Conservation (phyloP, 2,113 vertebrate species). For the Dasypus novemcinctus region DNA sequence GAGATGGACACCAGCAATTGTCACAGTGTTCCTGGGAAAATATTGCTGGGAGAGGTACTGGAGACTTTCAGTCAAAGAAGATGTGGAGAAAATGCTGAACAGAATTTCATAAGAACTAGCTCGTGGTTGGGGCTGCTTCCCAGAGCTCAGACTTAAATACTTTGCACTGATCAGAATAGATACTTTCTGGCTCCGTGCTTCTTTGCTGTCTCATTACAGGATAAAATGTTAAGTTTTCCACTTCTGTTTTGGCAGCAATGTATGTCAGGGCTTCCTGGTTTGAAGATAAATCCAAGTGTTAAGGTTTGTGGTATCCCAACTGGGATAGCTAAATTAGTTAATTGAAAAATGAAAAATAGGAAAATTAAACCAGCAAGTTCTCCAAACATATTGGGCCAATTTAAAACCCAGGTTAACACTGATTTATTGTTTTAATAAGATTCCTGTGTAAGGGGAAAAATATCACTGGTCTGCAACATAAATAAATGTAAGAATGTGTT, state of each 20-base stretch:
- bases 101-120: background rate
- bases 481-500: slow-evolving; percentile 54
- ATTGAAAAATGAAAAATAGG: slow-evolving; percentile 78
- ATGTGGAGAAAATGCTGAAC: background rate
- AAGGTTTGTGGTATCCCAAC: slow-evolving; percentile 26
- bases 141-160: background rate
- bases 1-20: background rate
- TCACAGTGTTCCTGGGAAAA: background rate
- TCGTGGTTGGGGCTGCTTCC: background rate
- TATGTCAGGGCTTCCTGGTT: slow-evolving; percentile 40
- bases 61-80: background rate
- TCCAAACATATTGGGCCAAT: slow-evolving; percentile 50
- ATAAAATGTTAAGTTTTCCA: background rate
- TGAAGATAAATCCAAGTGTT: slow-evolving; percentile 56
- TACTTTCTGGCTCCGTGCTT: background rate
- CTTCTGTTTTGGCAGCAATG: background rate
- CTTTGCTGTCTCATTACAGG: background rate
- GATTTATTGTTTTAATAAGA: slow-evolving; percentile 83
- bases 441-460: slow-evolving; percentile 69
- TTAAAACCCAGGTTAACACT: slow-evolving; percentile 77
- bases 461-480: slow-evolving; percentile 59
- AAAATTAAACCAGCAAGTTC: slow-evolving; percentile 75
- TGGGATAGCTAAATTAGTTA: slow-evolving; percentile 73
- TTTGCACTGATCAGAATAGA: background rate
- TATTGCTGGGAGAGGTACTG: background rate